These are phyloP conservation scores for Leucophenga maculata DNA, from an alignment of 2,888 invertebrate genomes.

Conservation along the genomic window DNA sequence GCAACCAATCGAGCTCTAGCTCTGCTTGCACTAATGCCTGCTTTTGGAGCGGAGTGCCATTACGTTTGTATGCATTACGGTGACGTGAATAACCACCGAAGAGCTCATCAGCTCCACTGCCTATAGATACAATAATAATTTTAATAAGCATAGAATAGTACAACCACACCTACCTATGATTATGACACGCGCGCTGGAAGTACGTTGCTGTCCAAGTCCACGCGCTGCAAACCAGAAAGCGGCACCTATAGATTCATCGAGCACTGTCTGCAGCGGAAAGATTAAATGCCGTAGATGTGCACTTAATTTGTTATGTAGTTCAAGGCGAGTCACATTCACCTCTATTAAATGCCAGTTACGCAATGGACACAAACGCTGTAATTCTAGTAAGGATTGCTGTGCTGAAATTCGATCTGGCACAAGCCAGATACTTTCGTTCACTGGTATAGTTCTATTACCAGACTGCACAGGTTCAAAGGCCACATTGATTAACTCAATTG, in stretches of 20 bases:
- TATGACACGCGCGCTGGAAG: constrained; percentile 45
- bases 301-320: constrained; percentile 76
- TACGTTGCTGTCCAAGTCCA: constrained; percentile 74
- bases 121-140: too few relatives aligned
- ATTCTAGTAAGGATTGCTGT: constrained; percentile 78
- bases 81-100: constrained; percentile 96
- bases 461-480: constrained; percentile 78
- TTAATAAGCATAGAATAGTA: too few relatives aligned
- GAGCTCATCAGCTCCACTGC: constrained; percentile 97
- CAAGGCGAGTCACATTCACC: constrained; percentile 81
- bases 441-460: constrained; percentile 40
- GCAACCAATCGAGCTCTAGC: constrained; percentile 83
- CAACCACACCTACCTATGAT: neutral
- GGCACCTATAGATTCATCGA: constrained; percentile 97
- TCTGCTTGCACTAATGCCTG: constrained; percentile 77
- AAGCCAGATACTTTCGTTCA: constrained; percentile 72
- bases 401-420: constrained; percentile 92
- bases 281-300: constrained; percentile 82
- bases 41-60: constrained; percentile 72
- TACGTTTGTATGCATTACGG: constrained; percentile 79
- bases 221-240: constrained; percentile 97
- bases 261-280: constrained; percentile 86
- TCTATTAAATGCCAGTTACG: constrained; percentile 88
- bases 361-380: constrained; percentile 77
- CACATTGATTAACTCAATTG: constrained; percentile 95